These are phyloP conservation scores for Therioaphis trifolii DNA, from an alignment of 2,888 invertebrate species.

Conservation along the genomic window DNA sequence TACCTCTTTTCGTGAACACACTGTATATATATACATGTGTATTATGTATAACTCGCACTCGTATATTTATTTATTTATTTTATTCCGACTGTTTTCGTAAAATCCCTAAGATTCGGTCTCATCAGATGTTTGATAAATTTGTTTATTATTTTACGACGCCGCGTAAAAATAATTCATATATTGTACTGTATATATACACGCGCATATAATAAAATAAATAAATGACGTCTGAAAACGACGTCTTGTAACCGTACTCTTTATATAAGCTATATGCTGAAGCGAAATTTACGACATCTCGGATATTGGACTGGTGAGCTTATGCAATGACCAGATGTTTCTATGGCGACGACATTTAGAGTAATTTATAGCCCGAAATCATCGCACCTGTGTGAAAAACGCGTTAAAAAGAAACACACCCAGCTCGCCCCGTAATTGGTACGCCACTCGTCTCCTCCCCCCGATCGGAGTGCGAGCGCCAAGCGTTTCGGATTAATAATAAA, in stretches of 20 bases:
- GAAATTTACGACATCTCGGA: constrained; percentile 37
- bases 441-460: background rate
- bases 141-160: constrained; percentile 15
- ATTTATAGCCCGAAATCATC: constrained; percentile 45
- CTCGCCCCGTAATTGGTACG: constrained; percentile 30
- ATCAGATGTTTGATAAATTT: background rate
- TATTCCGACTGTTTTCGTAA: too few relatives aligned
- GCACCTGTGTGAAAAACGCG: constrained; percentile 54
- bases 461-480: background rate
- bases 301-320: constrained; percentile 40
- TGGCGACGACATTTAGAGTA: constrained; percentile 52
- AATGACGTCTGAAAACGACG: constrained; percentile 3
- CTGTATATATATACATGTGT: too few relatives aligned
- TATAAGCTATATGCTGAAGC: background rate
- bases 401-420: constrained; percentile 12
- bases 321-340: constrained; percentile 54
- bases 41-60: too few relatives aligned
- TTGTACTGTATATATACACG: background rate
- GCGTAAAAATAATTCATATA: background rate
- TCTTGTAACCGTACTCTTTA: constrained; percentile 1
- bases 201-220: constrained; percentile 6
- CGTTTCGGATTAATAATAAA: constrained; percentile 17
- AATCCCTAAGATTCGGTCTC: too few relatives aligned
- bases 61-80: background rate
- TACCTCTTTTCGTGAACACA: too few relatives aligned